Conservation (phyloP, 2,888 invertebrate genomes). For the Cyaniris semiargus region DNA sequence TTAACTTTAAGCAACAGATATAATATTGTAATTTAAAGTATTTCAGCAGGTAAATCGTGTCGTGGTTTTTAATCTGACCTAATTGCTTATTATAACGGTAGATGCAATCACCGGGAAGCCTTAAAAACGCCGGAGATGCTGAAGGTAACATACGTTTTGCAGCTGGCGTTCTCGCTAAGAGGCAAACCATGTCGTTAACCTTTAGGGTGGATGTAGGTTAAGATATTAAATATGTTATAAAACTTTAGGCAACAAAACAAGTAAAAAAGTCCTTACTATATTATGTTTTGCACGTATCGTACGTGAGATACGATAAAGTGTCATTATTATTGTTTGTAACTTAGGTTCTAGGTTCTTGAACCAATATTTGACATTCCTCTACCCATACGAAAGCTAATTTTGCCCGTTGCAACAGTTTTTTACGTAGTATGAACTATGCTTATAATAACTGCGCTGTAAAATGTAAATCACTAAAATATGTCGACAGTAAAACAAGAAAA, state of each 20-base stretch:
- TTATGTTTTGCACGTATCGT: no score
- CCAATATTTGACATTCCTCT: no score
- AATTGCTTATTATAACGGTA: conserved; percentile 15
- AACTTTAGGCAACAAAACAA: background rate
- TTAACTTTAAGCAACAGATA: background rate
- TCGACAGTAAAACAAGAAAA: background rate
- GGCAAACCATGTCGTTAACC: background rate
- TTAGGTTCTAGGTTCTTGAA: no score
- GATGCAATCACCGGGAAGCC: background rate
- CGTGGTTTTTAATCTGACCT: conserved; percentile 5
- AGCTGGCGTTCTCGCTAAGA: background rate
- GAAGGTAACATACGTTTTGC: background rate
- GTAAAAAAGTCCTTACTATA: background rate
- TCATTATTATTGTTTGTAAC: no score
- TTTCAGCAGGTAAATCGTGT: background rate
- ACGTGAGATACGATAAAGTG: no score
- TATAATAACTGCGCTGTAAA: background rate
- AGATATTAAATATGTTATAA: background rate
- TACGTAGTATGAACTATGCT: no score
- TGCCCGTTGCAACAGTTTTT: no score
- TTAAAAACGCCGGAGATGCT: background rate
- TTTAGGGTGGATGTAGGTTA: background rate
- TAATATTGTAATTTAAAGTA: background rate
- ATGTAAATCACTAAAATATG: background rate
- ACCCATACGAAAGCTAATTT: no score